Evolutionary conservation across 2,888 invertebrate genomes (phyloP), one percentile per base, ranked within the genome.

Genomic region (Ochlodes sylvanus): DNA sequence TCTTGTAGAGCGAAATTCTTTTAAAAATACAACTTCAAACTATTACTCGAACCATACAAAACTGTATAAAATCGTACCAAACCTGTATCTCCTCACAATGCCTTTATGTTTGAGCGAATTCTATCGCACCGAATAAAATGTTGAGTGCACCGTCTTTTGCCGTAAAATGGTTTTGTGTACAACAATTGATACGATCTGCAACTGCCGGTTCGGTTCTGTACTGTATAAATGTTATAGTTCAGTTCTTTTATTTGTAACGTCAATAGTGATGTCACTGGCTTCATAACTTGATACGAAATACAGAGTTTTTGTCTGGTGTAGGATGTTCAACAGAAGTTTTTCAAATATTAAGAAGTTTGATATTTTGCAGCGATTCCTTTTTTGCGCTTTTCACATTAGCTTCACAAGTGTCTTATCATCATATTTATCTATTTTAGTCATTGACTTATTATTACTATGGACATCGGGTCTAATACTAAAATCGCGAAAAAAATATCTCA

Each of bases 81-180:
- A 34, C 55, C 47, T 60, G 58, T 71, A 65, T 71, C 65, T 69
- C 61, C 61, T 71, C 69, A 67, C 73, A 74, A 70, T 64, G 71
- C 76, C 68, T 72, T 77, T 73, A 71, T 78, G 76, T 82, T 78
- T 77, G 75, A 75, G 77, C 77, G 77, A 82, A 81, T 80, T 79
- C 75, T 79, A 85, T 80, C 72, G 78, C 77, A 79, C 73, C 65
- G 75, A 72, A 75, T 75, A 76, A 52, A 77, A 80, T 79, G 81
- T 80, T 75, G 77, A 81, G 79, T 76, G 75, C 75, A 73, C 64
- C 72, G 73, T 74, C 76, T 76, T 75, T 74, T 69, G 71, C 69
- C 69, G 71, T 70, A 69, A 70, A 77, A 79, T 75, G 69, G 76
- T 73, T 78, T 77, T 80, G 76, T 74, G 67, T 61, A 60, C 60